These are phyloP conservation scores for Hybognathus amarus DNA, from an alignment of 2,797 vertebrate genomes.

Conservation along the genomic window DNA sequence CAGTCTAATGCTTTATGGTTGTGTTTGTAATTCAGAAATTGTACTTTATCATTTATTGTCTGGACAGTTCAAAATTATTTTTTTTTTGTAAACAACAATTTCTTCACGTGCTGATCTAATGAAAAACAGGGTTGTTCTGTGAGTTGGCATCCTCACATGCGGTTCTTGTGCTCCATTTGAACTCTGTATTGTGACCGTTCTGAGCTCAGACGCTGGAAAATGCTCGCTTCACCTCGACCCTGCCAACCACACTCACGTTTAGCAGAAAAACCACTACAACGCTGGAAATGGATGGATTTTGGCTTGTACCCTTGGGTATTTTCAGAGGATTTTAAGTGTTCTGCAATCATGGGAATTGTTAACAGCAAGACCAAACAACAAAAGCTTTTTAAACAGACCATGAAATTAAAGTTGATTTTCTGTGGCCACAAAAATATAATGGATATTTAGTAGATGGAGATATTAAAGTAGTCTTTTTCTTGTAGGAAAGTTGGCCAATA, in stretches of 20 bases:
- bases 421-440: neutral
- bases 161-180: slow-evolving; percentile 21
- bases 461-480: neutral
- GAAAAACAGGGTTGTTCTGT: slow-evolving; percentile 9
- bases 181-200: neutral
- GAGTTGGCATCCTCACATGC: slow-evolving; percentile 3
- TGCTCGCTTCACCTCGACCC: neutral
- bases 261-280: slow-evolving; percentile 24
- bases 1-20: neutral
- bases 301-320: neutral
- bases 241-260: slow-evolving; percentile 25
- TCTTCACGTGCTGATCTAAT: slow-evolving; percentile 10
- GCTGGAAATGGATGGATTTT: slow-evolving; percentile 15
- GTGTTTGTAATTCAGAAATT: neutral
- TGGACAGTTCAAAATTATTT: neutral
- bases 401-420: neutral
- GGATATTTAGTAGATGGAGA: neutral
- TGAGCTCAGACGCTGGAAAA: neutral
- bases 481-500: neutral
- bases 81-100: neutral
- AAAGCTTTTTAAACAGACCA: neutral
- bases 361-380: neutral
- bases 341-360: neutral
- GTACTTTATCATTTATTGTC: neutral
- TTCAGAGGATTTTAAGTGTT: neutral